Conservation (phyloP, 2,113 vertebrate species). For the Ellobius talpinus region DNA sequence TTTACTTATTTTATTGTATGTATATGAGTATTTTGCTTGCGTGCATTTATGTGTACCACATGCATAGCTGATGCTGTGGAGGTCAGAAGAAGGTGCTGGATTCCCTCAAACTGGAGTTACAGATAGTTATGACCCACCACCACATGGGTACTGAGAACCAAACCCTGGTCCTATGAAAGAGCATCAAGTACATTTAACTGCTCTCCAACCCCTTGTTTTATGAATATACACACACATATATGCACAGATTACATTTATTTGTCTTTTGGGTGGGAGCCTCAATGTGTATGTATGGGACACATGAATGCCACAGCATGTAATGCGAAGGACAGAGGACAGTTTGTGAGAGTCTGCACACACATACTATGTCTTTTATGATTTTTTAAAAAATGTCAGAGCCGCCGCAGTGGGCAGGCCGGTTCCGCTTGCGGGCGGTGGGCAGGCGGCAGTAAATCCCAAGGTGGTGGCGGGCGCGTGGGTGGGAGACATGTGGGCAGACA, state of each 20-base stretch:
- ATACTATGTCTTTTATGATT: too few relatives aligned
- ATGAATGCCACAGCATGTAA: not conserved
- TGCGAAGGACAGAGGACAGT: not conserved
- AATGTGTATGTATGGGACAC: not conserved
- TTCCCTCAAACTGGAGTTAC: not conserved
- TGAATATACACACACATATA: too few relatives aligned
- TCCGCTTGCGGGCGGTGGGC: too few relatives aligned
- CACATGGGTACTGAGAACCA: not conserved
- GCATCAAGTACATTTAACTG: not conserved
- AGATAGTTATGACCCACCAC: not conserved
- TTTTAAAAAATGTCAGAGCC: too few relatives aligned
- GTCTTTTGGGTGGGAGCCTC: not conserved
- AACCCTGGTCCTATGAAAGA: not conserved
- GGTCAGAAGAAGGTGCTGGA: not conserved
- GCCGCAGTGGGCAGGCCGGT: too few relatives aligned
- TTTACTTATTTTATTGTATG: not conserved
- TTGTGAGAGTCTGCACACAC: not conserved
- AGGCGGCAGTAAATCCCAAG: too few relatives aligned
- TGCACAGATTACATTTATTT: too few relatives aligned
- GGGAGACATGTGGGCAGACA: too few relatives aligned
- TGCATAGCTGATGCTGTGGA: not conserved
- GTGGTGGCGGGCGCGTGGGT: too few relatives aligned
- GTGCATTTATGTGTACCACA: not conserved
- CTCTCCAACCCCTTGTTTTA: not conserved
- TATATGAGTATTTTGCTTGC: not conserved